Base-by-base conservation (phyloP, 2,888 invertebrate species). In the Drosophila merina region DNA sequence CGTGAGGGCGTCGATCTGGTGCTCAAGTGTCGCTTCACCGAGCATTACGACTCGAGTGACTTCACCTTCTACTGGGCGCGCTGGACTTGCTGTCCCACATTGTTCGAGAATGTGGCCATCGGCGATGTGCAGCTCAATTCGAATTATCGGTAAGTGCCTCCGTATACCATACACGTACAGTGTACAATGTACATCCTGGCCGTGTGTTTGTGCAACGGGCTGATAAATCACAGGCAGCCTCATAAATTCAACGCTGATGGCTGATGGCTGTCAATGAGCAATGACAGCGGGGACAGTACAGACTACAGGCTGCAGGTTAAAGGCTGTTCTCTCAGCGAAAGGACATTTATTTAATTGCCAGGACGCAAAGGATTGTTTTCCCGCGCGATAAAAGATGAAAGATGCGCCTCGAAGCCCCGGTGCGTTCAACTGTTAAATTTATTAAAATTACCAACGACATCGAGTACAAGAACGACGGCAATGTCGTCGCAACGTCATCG, bases 61-160 rank as follows among this genome's bases (percentile, higher is more conserved):
- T 95, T 96, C 79, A 96, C 96, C 57, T 96, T 96, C 92, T 97
- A 96, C 93, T 97, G 97, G 97, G 94, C 96, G 56, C 94, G 96
- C 79, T 91, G 91, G 90, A 96, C 95, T 90, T 96, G 96, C 81
- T 91, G 91, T 77, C 95, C 95, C 87, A 94, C 94, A 87, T 95
- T 95, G 57, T 96, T 96, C 92, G 97, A 97, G 92, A 97, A 97
- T 91, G 97, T 97, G 55, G 97, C 97, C 86, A 96, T 98, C 88
- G 96, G 95, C 77, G 93, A 94, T 86, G 95, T 95, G 58, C 95
- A 97, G 56, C 93, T 98, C 77, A 96, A 96, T 88, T 94, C 95
- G 76, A 96, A 96, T 92, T 98, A 98, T 93, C 95, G 95, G 95
- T 96, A 93, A 94, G 94, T 86, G 48, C 52, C 52, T 44, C 54